Base-by-base conservation (phyloP, 2,113 vertebrate species). In the Gavia stellata region DNA sequence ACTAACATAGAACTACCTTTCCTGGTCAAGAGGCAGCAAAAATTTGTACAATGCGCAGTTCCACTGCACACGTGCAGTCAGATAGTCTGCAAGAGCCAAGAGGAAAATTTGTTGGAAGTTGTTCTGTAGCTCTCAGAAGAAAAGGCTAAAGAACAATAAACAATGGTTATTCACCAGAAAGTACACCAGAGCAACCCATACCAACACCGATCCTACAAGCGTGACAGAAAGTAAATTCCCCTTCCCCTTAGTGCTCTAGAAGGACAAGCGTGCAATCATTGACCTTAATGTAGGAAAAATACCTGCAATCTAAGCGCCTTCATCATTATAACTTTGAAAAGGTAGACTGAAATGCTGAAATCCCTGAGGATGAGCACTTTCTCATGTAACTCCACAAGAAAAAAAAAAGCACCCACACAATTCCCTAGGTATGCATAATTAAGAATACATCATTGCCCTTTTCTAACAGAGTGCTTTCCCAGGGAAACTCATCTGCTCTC, bases 91-190 rank as follows among this genome's bases (percentile, higher is more conserved):
- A 67, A 86, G 55, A 87, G 94, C 74, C 95, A 95, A 80, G 78
- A 77, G n/a, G 78, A 87, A 68, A 80, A 56, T 45, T 1, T n/a
- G 75, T 40, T 94, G 75, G 45, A 90, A 94, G 59, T 50, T 88
- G 73, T 42, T 75, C 61, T 58, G 94, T 18, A 92, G 79, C 55
- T 45, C 53, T 71, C 74, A 73, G 74, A 82, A 96, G 86, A 75
- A 83, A 81, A 81, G 67, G 86, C 91, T 86, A 33, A 66, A 91
- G 88, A 94, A 95, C 92, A 95, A 96, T 87, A 86, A 93, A 93
- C 91, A 92, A 88, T 91, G 74, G 93, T 79, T 93, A 94, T 90
- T 93, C 67, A 84, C 55, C 31, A 92, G 59, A 81, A 88, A 82
- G 77, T 6, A 84, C 50, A 85, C 14, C 40, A 61, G 18, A 72